These are phyloP conservation scores for Diarsia dahlii DNA, from an alignment of 2,888 invertebrate species.

Conservation along the genomic window DNA sequence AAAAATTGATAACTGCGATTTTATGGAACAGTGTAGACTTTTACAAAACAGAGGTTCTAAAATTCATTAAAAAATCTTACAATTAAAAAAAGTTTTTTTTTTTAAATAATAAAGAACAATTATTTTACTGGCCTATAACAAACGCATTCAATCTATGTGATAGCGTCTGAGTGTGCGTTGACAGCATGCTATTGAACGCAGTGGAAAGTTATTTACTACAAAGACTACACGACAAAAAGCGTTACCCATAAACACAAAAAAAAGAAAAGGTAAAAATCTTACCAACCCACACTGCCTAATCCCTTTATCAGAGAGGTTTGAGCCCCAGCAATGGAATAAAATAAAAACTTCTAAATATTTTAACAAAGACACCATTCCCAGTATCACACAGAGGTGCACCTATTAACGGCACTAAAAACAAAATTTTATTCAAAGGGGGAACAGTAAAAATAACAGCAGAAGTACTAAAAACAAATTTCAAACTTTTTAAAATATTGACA, in stretches of 20 bases:
- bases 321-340: neutral
- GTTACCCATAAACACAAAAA: neutral
- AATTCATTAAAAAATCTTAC: neutral
- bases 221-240: neutral
- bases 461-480: no score
- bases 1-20: neutral
- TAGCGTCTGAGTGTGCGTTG: no score
- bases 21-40: neutral
- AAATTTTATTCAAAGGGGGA: neutral
- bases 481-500: no score
- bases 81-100: neutral
- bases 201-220: no score
- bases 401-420: neutral
- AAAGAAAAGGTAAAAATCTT: neutral
- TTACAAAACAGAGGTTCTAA: no score
- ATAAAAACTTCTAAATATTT: neutral
- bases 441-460: neutral
- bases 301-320: neutral
- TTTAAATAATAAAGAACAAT: constrained; percentile 19
- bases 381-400: neutral
- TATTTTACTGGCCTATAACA: constrained; percentile 11
- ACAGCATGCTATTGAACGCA: no score
- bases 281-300: no score
- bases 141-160: constrained; percentile 24
- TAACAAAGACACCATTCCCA: no score